A percentile compares a stretch with the other conserved stretches of the same genome.
Conservation (phyloP, 92 coral and sea anemone species). For the Ricordea florida region DNA sequence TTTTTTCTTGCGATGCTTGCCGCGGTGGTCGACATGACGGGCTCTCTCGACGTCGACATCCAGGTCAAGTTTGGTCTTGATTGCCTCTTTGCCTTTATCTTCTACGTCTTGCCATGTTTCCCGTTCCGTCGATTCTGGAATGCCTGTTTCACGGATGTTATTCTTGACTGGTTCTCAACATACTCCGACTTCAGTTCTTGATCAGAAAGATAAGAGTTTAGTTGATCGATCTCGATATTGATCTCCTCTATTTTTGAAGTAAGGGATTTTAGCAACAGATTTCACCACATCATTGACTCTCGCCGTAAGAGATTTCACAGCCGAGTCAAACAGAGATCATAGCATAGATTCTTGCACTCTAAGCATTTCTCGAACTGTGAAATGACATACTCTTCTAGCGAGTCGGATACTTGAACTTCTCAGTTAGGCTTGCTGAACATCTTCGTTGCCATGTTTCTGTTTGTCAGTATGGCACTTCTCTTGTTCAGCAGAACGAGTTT, state of each 20-base stretch:
- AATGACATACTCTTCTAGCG: not conserved
- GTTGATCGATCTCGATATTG: not conserved
- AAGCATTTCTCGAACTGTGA: not conserved
- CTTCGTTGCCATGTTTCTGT: too few species aligned
- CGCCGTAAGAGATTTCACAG: not conserved
- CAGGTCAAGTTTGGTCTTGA: too few species aligned
- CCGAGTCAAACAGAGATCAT: not conserved
- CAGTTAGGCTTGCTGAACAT: not conserved
- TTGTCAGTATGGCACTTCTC: too few species aligned
- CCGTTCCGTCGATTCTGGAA: too few species aligned
- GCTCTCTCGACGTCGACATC: too few species aligned
- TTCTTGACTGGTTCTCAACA: too few species aligned
- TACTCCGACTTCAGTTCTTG: not conserved
- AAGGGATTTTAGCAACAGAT: not conserved
- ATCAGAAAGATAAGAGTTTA: not conserved
- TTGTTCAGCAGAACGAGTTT: too few species aligned
- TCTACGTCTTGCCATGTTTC: too few species aligned
- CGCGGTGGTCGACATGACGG: too few species aligned
- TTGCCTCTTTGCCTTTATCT: too few species aligned
- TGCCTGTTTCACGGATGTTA: too few species aligned
- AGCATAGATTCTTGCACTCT: slow-evolving; percentile 8
- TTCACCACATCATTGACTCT: slow-evolving; percentile 6
- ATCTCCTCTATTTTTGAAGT: not conserved
- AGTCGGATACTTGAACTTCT: not conserved
- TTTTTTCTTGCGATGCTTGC: too few species aligned